Evolutionary conservation across 2,888 invertebrate genomes (phyloP).

Genomic region (Mythimna vitellina): DNA sequence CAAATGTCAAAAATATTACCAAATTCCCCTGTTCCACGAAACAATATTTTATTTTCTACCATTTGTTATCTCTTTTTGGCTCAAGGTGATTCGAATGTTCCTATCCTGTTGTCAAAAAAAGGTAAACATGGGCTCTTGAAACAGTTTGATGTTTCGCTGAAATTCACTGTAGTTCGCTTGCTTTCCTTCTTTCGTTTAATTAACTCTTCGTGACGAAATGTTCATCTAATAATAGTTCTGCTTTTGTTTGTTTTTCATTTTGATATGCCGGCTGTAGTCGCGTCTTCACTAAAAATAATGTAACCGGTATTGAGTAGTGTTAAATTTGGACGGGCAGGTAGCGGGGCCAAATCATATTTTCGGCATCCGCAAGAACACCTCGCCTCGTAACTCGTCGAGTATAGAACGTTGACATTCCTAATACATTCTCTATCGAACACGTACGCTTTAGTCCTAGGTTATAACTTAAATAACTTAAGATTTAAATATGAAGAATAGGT

Average conservation of each 20-base stretch:
- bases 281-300: slow-evolving; percentile 86
- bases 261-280: slow-evolving; percentile 75
- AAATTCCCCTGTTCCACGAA: slow-evolving; percentile 10
- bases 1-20: slow-evolving; percentile 26
- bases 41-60: background rate
- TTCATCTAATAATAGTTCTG: slow-evolving; percentile 69
- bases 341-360: slow-evolving; percentile 83
- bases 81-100: background rate
- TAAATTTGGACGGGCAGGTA: slow-evolving; percentile 85
- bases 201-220: slow-evolving; percentile 56
- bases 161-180: slow-evolving; percentile 10
- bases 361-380: slow-evolving; percentile 69
- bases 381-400: slow-evolving; percentile 70
- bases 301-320: slow-evolving; percentile 79
- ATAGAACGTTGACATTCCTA: slow-evolving; percentile 76
- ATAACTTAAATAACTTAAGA: slow-evolving; percentile 49
- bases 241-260: slow-evolving; percentile 81
- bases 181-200: slow-evolving; percentile 34
- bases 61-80: slow-evolving; percentile 30
- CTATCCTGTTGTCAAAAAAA: slow-evolving; percentile 50
- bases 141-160: slow-evolving; percentile 17
- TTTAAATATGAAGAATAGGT: slow-evolving; percentile 85
- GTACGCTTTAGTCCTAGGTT: slow-evolving; percentile 60
- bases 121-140: slow-evolving; percentile 21
- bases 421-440: slow-evolving; percentile 72